Evolutionary conservation across 2,113 vertebrate genomes (phyloP), one percentile per base, ranked within the genome.

Genomic region (Brachyistius frenatus): DNA sequence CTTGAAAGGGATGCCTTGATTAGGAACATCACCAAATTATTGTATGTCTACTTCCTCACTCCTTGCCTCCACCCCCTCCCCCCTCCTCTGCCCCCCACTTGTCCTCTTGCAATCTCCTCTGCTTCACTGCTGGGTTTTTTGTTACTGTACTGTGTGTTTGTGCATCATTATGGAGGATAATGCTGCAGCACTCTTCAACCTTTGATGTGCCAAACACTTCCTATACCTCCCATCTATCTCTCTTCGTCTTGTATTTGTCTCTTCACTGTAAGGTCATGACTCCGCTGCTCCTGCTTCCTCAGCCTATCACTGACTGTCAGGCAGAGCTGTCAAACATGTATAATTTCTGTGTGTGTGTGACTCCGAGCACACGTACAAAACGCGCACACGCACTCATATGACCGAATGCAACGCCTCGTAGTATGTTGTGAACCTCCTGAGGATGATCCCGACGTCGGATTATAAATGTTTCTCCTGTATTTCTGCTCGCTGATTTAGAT

Each of bases 1-100:
- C 91, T 90, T 93, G 86, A 93, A 93, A 94, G 85, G 68, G 70
- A 78, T 41, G 83, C 83, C 84, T 89, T 93, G 89, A 93, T 92
- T 89, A 91, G 87, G 84, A 91, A 88, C 78, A 86, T 63, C 81
- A 88, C 70, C 73, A 83, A 86, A 86, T 89, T 73, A 88, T 76
- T 80, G 66, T 81, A 65, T 1, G 67, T 92, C 66, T 71, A 15
- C 79, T 66, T 68, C 70, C 66, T 84, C 68, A 2, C 69, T 66
- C 16, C 41, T 72, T 50, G 41, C 61, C 61, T 37, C 50, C 49
- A 63, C 52, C 10, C 11, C 37, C n/a, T 52, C 44, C 2, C 36
- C 23, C 23, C 23, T 23, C 23, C 23, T 23, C 23, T 23, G 23
- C 23, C 23, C 23, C 23, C 23, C 23, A 23, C 23, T 23, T 23